Percentiles rank a stretch among this genome's conserved stretches.
phyloP scores from a whole-genome alignment of 2,113 vertebrate species.

The Xerus inauris region DNA sequence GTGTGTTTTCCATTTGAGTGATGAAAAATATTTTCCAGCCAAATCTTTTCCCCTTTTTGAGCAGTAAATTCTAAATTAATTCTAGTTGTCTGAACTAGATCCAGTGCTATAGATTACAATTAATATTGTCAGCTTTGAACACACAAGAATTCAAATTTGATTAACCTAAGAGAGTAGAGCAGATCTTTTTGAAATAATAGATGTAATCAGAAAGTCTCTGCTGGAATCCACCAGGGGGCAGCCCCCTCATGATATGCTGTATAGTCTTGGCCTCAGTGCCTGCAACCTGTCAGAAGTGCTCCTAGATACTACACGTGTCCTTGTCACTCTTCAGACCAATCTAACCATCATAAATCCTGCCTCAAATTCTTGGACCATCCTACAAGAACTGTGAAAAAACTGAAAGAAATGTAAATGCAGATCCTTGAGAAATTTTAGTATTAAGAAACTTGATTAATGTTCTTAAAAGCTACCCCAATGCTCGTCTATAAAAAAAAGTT shows the following conservation, averaged over 20 bases:
- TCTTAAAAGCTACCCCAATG: background rate
- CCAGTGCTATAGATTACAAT: background rate
- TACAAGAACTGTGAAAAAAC: background rate
- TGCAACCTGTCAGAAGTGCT: background rate
- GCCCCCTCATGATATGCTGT: background rate
- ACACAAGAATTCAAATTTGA: conserved; percentile 1
- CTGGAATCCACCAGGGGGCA: conserved; percentile 61
- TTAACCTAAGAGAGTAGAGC: background rate
- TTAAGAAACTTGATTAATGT: background rate
- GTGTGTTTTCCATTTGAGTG: background rate
- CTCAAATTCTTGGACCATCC: too few relatives aligned
- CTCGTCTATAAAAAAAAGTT: too few relatives aligned
- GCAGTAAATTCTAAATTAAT: background rate
- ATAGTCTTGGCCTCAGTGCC: background rate
- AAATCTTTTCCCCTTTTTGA: background rate
- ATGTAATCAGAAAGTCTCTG: conserved; percentile 19
- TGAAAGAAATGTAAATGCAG: background rate
- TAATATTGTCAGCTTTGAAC: background rate
- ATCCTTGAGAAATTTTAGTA: background rate
- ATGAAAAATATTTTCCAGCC: background rate
- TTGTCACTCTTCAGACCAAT: accelerated
- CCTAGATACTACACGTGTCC: background rate
- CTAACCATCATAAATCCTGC: background rate
- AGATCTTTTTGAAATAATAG: background rate
- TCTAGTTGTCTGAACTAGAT: background rate